A percentile compares a stretch with the other conserved stretches of the same genome.
phyloP scores from a whole-genome alignment of 2,113 vertebrate species.

The Orcinus orca region DNA sequence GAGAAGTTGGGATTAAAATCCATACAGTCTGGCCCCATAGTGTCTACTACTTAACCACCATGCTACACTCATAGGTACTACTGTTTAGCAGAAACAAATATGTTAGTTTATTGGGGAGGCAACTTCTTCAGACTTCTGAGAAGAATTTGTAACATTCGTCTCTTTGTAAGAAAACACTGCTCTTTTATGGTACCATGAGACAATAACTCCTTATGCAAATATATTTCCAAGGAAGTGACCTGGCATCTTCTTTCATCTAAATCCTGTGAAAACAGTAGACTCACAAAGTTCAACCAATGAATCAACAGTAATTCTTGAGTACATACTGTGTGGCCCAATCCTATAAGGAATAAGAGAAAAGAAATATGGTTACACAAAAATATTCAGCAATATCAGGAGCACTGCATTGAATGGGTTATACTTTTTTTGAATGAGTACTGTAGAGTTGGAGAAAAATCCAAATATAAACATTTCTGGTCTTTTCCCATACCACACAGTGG shows the following conservation, averaged over 20 bases:
- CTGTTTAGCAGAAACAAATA: neutral
- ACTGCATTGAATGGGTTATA: neutral
- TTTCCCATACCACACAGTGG: neutral
- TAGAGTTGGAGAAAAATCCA: neutral
- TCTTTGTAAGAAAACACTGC: conserved; percentile 1
- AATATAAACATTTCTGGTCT: neutral
- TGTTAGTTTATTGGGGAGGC: neutral
- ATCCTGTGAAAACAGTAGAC: neutral
- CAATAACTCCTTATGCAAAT: neutral
- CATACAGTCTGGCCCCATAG: neutral
- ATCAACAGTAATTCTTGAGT: conserved; percentile 28
- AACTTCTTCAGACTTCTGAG: neutral
- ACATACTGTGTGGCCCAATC: neutral
- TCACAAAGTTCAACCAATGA: neutral
- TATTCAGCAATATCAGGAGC: neutral
- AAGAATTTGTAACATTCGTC: neutral
- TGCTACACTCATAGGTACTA: neutral
- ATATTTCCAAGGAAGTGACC: neutral
- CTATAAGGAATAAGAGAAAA: neutral
- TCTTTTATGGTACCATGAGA: neutral
- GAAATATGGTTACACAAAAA: neutral
- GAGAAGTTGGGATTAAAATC: neutral
- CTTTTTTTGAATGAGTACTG: neutral
- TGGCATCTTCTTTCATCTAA: neutral
- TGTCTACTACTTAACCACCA: neutral